phyloP scores from a whole-genome alignment of 2,113 vertebrate genomes.

The Myotis yumanensis region DNA sequence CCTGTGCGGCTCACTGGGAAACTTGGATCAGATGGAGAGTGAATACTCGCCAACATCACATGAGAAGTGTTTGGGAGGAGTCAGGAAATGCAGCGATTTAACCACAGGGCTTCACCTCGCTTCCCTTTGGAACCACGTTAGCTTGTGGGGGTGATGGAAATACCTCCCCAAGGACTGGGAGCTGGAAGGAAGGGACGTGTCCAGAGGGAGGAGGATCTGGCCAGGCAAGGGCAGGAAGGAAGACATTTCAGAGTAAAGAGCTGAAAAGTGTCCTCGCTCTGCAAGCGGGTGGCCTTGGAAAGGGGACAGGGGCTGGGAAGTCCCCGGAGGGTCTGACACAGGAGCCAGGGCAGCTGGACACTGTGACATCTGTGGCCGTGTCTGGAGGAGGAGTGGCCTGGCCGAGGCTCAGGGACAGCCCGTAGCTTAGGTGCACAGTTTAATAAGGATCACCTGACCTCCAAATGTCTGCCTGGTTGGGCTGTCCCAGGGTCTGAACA shows the following conservation, averaged over 20 bases:
- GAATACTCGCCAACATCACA: background rate
- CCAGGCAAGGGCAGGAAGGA: background rate
- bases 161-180: background rate
- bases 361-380: background rate
- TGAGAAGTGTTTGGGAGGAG: background rate
- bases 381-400: background rate
- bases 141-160: no score
- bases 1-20: background rate
- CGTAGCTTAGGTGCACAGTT: background rate
- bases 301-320: background rate
- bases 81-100: background rate
- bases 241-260: no score
- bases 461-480: background rate
- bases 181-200: background rate
- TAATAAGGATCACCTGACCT: background rate
- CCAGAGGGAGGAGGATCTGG: background rate
- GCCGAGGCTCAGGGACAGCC: fast-evolving
- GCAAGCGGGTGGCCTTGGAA: background rate
- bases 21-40: background rate
- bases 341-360: background rate
- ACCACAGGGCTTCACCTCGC: fast-evolving
- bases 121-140: background rate
- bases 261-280: background rate
- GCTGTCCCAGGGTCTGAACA: background rate
- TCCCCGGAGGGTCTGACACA: background rate